Evolutionary conservation across 2,888 invertebrate genomes (phyloP).

Genomic region (Mimumesa dahlbomi): DNA sequence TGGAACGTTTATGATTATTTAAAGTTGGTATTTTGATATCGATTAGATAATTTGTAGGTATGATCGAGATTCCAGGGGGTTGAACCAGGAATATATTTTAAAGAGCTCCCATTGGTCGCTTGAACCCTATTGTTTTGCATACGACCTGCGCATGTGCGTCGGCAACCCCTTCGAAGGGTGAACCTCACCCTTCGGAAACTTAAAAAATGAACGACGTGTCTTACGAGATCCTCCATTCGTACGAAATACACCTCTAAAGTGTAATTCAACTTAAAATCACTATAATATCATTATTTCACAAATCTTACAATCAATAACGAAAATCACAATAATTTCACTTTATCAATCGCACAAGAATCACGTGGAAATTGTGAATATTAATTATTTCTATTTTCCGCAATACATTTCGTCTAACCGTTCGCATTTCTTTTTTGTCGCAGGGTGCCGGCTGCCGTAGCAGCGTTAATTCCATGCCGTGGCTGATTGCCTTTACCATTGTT

Average conservation of each 20-base stretch:
- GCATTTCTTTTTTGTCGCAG: no score
- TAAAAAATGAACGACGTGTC: conserved; percentile 52
- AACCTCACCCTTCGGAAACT: conserved; percentile 53
- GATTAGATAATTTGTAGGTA: neutral
- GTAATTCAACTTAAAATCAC: no score
- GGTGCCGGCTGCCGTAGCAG: conserved; percentile 17
- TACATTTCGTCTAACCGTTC: no score
- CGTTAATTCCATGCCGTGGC: conserved; percentile 70
- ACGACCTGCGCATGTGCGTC: conserved; percentile 49
- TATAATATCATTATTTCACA: no score
- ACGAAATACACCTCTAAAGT: no score
- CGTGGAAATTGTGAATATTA: no score
- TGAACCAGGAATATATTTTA: conserved; percentile 9
- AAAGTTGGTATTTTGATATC: neutral
- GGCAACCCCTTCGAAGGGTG: conserved; percentile 45
- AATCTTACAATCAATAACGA: no score
- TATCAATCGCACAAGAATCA: no score
- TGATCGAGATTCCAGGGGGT: conserved; percentile 1
- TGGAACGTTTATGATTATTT: no score
- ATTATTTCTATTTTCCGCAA: no score
- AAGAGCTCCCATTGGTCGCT: conserved; percentile 33
- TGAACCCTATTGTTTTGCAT: conserved; percentile 50
- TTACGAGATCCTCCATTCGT: no score
- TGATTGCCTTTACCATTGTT: conserved; percentile 73
- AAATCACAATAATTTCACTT: no score